A percentile compares a stretch with the other conserved stretches of the same genome.
phyloP scores from a whole-genome alignment of 2,797 vertebrate species.

The Pipistrellus kuhlii region DNA sequence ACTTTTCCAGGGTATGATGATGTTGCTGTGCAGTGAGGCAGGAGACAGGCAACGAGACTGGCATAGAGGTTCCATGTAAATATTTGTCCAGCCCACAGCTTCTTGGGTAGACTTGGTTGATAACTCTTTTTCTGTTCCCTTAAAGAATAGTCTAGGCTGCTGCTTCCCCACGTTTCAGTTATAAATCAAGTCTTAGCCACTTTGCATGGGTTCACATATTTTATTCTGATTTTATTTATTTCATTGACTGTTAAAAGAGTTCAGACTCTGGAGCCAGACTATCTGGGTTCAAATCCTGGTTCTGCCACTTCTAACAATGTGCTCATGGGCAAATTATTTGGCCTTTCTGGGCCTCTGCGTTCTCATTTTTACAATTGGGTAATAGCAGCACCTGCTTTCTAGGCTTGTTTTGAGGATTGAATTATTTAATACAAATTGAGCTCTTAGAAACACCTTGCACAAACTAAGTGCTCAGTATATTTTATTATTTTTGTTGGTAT shows the following conservation, averaged over 20 bases:
- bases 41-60: neutral
- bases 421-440: neutral
- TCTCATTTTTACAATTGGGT: neutral
- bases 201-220: neutral
- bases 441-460: neutral
- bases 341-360: neutral
- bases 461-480: neutral
- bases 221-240: constrained; percentile 24
- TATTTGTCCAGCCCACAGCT: neutral
- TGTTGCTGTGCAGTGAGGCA: neutral
- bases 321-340: neutral
- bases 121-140: neutral
- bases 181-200: neutral
- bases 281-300: neutral
- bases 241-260: neutral
- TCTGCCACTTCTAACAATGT: neutral
- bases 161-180: neutral
- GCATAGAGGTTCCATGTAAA: neutral
- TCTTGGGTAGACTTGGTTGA: neutral
- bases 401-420: constrained; percentile 1
- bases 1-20: neutral
- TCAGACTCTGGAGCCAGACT: neutral
- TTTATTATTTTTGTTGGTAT: neutral
- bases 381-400: neutral
- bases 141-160: neutral